A percentile compares a stretch with the other conserved stretches of the same genome.
These are phyloP conservation scores for Steinernema carpocapsae DNA, from an alignment of 2,888 invertebrate genomes.

Conservation along the genomic window DNA sequence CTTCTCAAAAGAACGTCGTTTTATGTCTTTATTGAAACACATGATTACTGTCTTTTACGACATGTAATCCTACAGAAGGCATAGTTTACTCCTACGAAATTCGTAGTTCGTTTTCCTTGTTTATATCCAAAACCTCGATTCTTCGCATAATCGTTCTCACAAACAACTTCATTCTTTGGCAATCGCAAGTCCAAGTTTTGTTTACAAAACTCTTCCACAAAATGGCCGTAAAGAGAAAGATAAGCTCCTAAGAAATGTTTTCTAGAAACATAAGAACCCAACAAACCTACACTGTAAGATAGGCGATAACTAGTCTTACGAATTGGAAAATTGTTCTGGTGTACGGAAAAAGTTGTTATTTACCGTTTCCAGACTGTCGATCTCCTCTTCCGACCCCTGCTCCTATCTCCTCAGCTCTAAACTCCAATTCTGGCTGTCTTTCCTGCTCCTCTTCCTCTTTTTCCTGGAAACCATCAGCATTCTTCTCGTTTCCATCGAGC, in stretches of 20 bases:
- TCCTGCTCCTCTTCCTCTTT: constrained; percentile 2
- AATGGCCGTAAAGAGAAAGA: no score
- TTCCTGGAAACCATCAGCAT: constrained; percentile 32
- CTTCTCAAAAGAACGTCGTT: neutral
- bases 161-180: no score
- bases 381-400: neutral
- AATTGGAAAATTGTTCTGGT: neutral
- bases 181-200: no score
- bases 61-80: no score
- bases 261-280: neutral
- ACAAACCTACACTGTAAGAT: neutral
- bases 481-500: neutral
- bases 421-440: neutral
- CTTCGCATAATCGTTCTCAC: no score
- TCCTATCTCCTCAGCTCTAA: neutral
- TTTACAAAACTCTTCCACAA: no score
- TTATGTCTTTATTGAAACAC: no score
- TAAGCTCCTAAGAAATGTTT: neutral
- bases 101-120: no score
- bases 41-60: no score
- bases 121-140: no score
- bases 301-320: neutral
- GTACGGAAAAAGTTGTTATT: neutral
- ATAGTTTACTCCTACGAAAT: no score
- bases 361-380: neutral